Evolutionary conservation across 2,797 vertebrate species (phyloP).

Genomic region (Sebastes flavidus): DNA sequence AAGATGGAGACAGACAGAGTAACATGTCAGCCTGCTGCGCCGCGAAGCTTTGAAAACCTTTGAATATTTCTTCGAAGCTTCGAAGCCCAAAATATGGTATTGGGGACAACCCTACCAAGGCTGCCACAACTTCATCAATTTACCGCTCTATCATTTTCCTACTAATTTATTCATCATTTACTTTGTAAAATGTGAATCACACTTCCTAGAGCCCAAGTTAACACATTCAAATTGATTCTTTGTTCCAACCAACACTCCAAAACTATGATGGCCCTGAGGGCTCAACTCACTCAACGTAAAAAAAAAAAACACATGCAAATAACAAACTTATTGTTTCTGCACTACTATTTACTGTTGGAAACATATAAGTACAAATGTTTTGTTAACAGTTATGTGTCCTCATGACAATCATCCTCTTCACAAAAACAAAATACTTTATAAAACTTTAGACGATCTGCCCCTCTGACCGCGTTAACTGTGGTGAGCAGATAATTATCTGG

Average conservation of each 20-base stretch:
- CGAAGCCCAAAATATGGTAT: too few relatives aligned
- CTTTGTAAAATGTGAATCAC: background rate
- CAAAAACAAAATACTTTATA: background rate
- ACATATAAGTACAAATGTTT: background rate
- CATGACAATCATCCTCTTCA: background rate
- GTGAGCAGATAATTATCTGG: background rate
- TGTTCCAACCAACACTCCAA: background rate
- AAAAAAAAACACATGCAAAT: background rate
- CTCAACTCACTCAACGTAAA: background rate
- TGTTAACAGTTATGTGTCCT: background rate
- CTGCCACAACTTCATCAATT: background rate
- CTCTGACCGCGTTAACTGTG: background rate
- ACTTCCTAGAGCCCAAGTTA: background rate
- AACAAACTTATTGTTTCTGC: background rate
- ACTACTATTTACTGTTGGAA: background rate
- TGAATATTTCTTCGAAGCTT: too few relatives aligned
- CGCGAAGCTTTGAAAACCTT: too few relatives aligned
- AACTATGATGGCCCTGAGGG: too few relatives aligned
- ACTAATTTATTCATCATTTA: background rate
- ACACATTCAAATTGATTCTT: background rate
- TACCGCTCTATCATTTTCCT: background rate
- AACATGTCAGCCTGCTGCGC: too few relatives aligned
- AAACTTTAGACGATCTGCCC: background rate
- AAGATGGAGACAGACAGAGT: too few relatives aligned
- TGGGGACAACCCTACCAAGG: fast-evolving